These are phyloP conservation scores for Aphidius gifuensis DNA, from an alignment of 1,140 invertebrate species.

Conservation along the genomic window DNA sequence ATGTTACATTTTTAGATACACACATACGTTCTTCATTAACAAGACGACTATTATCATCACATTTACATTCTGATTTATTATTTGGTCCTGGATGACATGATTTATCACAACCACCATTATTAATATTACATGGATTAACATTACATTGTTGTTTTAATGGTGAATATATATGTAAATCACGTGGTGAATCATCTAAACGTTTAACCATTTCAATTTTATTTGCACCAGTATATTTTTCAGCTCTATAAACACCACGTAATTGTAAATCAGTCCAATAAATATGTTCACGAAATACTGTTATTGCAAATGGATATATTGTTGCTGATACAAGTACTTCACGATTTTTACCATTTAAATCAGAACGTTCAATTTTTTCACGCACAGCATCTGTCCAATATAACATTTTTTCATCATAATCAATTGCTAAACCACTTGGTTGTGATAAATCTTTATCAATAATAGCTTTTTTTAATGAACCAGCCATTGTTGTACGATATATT, in stretches of 20 bases:
- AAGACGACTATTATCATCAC: constrained; percentile 79
- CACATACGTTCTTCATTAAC: constrained; percentile 93
- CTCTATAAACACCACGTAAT: constrained; percentile 88
- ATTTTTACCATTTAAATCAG: constrained; percentile 80
- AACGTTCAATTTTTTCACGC: constrained; percentile 93
- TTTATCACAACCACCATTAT: constrained; percentile 95
- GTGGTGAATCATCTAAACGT: constrained; percentile 82
- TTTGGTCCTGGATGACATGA: constrained; percentile 88
- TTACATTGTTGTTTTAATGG: constrained; percentile 74
- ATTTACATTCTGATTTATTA: constrained; percentile 80
- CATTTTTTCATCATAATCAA: constrained; percentile 93
- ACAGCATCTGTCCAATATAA: constrained; percentile 98
- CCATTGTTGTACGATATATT: constrained; percentile 95
- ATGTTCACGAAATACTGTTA: constrained; percentile 86
- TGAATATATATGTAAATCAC: constrained; percentile 89
- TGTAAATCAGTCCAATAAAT: constrained; percentile 99
- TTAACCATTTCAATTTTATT: constrained; percentile 93
- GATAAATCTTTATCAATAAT: constrained; percentile 89
- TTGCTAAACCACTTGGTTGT: constrained; percentile 92
- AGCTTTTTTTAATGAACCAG: constrained; percentile 85
- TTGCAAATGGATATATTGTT: constrained; percentile 94
- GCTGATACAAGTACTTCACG: constrained; percentile 77
- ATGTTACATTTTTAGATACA: constrained; percentile 82
- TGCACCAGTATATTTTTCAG: constrained; percentile 94
- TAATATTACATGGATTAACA: constrained; percentile 82